Percentiles rank a stretch among this genome's conserved stretches.
Evolutionary conservation across 37 sponge, comb jelly and placozoan genomes (phyloP).

Genomic region (Eunapius fragilis): DNA sequence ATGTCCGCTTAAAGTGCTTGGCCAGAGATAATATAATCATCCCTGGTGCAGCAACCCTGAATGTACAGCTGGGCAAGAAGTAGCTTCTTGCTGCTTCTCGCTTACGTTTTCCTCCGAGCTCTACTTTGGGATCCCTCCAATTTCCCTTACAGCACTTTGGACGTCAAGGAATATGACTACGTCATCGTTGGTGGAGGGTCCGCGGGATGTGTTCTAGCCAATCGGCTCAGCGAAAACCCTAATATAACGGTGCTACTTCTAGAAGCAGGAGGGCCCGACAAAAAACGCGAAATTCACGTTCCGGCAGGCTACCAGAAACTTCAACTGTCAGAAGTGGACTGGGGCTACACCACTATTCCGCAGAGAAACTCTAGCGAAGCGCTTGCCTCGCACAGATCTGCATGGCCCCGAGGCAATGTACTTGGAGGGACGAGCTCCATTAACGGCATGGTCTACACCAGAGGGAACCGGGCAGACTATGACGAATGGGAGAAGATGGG

Average conservation of each 20-base stretch:
- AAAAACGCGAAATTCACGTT: constrained; percentile 16
- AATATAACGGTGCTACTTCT: constrained; percentile 64
- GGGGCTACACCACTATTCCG: constrained; percentile 64
- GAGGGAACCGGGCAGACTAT: constrained; percentile 75
- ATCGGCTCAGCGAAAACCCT: constrained; percentile 69
- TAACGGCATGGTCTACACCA: constrained; percentile 60
- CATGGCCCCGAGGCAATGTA: constrained; percentile 74
- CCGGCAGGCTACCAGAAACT: constrained; percentile 25
- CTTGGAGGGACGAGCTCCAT: constrained; percentile 78
- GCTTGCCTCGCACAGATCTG: neutral
- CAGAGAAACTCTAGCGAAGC: constrained; percentile 47
- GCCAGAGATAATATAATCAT: no score
- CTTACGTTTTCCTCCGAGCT: neutral
- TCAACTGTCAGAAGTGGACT: constrained; percentile 51
- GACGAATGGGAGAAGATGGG: constrained; percentile 76
- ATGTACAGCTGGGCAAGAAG: neutral
- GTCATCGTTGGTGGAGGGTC: constrained; percentile 81
- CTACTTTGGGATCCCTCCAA: neutral
- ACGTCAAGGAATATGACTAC: constrained; percentile 59
- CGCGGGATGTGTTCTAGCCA: constrained; percentile 84
- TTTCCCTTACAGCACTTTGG: neutral
- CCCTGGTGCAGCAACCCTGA: no score
- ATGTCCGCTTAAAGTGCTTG: no score
- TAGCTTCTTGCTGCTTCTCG: neutral
- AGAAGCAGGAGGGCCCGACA: constrained; percentile 71